Percentiles rank a stretch among this genome's conserved stretches.
Conservation (phyloP, 1,140 invertebrate genomes). For the Scylla paramamosain region DNA sequence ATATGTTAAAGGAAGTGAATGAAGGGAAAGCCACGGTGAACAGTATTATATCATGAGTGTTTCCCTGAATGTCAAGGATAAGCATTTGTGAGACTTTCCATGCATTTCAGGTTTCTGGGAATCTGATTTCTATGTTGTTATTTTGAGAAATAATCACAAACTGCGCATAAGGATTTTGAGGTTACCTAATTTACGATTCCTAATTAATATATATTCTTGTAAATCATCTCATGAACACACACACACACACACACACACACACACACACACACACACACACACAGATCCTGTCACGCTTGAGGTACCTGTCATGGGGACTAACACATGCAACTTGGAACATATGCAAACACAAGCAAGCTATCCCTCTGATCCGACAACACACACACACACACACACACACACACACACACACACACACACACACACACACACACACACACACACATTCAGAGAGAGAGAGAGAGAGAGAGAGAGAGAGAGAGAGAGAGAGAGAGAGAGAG, state of each 20-base stretch:
- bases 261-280: conserved; percentile 56
- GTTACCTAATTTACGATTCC: too few species aligned
- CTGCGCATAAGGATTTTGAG: too few species aligned
- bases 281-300: background rate
- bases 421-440: background rate
- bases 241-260: conserved; percentile 58
- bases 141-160: too few species aligned
- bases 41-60: too few species aligned
- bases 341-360: conserved; percentile 24
- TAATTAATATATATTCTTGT: too few species aligned
- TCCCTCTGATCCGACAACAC: background rate
- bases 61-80: too few species aligned
- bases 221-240: conserved; percentile 10
- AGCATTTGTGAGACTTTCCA: too few species aligned
- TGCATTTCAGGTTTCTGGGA: too few species aligned
- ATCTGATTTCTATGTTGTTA: too few species aligned
- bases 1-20: too few species aligned
- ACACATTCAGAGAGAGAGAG: background rate
- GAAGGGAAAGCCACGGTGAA: too few species aligned
- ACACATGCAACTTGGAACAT: conserved; percentile 17
- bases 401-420: background rate
- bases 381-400: conserved; percentile 40
- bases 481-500: background rate
- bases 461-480: background rate
- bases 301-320: background rate